Percentiles rank a stretch among this genome's conserved stretches.
Evolutionary conservation across 2,113 vertebrate species (phyloP).

Genomic region (Clarias macrocephalus): DNA sequence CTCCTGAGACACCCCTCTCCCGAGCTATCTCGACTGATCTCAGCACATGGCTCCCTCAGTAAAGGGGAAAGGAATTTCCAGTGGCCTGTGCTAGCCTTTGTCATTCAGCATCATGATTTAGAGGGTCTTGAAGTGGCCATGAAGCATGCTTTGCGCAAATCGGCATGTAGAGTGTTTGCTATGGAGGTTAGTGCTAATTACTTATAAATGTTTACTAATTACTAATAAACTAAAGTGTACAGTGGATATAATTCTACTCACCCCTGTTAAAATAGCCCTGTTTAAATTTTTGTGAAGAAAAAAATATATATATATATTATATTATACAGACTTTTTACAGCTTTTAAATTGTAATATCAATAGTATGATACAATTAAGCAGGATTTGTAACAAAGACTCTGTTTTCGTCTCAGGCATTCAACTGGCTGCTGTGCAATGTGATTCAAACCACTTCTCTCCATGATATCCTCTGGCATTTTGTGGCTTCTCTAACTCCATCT

Average conservation of each 20-base stretch:
- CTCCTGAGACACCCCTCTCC: conserved; percentile 96
- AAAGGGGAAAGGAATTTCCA: conserved; percentile 99
- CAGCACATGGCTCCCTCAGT: conserved; percentile 95
- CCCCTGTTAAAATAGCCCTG: not conserved
- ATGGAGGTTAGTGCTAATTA: conserved; percentile 83
- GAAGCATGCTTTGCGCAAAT: conserved; percentile 96
- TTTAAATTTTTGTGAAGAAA: not conserved
- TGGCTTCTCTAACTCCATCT: conserved; percentile 94
- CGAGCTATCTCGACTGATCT: conserved; percentile 95
- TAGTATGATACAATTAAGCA: not conserved
- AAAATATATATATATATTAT: not conserved
- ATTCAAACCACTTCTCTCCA: conserved; percentile 98
- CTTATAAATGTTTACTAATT: not conserved
- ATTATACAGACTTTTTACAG: too few relatives aligned
- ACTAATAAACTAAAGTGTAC: not conserved
- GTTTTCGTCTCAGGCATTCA: conserved; percentile 84
- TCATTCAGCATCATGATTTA: conserved; percentile 97
- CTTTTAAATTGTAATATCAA: too few relatives aligned
- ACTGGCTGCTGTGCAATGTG: conserved; percentile 98
- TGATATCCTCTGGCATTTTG: conserved; percentile 98
- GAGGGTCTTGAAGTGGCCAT: conserved; percentile 98
- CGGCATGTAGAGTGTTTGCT: conserved; percentile 95
- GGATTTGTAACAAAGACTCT: not conserved
- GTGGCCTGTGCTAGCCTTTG: conserved; percentile 97
- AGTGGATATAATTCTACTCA: not conserved